Conservation (phyloP, 2,888 invertebrate species). For the Labia minor region DNA sequence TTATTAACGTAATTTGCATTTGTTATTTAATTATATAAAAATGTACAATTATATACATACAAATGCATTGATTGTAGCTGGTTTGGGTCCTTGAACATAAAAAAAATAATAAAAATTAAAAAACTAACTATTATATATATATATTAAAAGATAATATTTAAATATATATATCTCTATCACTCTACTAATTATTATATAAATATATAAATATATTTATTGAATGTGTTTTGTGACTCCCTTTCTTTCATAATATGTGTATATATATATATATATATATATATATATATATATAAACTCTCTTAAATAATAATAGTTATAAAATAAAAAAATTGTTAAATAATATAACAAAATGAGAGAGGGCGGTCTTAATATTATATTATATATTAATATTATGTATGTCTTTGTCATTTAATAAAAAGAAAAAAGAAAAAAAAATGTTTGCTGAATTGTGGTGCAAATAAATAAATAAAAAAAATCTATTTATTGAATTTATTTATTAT, state of each 20-base stretch:
- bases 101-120: conserved; percentile 1
- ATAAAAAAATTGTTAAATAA: too few relatives aligned
- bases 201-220: conserved; percentile 15
- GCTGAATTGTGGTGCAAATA: conserved; percentile 28
- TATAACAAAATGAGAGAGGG: too few relatives aligned
- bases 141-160: background rate
- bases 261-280: background rate
- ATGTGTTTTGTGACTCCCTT: background rate
- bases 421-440: conserved; percentile 21
- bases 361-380: too few relatives aligned
- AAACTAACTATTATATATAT: conserved; percentile 15
- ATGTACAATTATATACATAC: too few relatives aligned
- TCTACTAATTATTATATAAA: conserved; percentile 8
- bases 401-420: too few relatives aligned
- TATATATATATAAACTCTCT: background rate
- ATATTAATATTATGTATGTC: too few relatives aligned
- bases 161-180: conserved; percentile 16
- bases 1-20: too few relatives aligned
- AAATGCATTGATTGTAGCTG: background rate
- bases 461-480: background rate
- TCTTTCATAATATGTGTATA: too few relatives aligned
- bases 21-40: too few relatives aligned
- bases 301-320: too few relatives aligned
- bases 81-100: background rate
- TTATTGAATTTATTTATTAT: too few relatives aligned